phyloP scores from a whole-genome alignment of 2,888 invertebrate species.

The Agrotis ipsilon region DNA sequence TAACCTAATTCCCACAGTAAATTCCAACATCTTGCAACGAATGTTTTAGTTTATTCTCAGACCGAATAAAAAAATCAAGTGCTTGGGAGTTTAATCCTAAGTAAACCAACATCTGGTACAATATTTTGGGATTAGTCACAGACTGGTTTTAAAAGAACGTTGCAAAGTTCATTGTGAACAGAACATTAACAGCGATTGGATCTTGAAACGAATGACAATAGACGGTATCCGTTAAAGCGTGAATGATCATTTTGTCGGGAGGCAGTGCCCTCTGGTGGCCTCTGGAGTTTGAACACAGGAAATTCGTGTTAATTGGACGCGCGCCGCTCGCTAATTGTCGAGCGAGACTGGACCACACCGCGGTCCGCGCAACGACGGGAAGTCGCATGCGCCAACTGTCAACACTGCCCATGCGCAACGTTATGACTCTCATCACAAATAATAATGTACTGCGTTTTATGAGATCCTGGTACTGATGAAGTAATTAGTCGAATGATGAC shows the following conservation, averaged over 20 bases:
- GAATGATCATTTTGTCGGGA: constrained; percentile 70
- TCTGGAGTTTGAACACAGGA: constrained; percentile 85
- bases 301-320: constrained; percentile 88
- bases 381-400: constrained; percentile 75
- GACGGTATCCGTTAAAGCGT: constrained; percentile 65
- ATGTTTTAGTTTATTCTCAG: constrained; percentile 10
- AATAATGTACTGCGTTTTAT: constrained; percentile 29
- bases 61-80: constrained; percentile 22
- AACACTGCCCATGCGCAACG: constrained; percentile 63
- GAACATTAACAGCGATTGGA: constrained; percentile 50
- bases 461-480: constrained; percentile 40
- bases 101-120: constrained; percentile 21
- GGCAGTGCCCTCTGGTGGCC: constrained; percentile 80
- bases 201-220: constrained; percentile 64
- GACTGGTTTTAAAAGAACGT: constrained; percentile 11
- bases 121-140: constrained; percentile 28
- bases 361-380: constrained; percentile 72
- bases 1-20: constrained; percentile 53
- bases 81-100: background rate
- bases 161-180: constrained; percentile 36
- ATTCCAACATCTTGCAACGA: constrained; percentile 40
- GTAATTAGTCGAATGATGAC: constrained; percentile 46
- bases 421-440: constrained; percentile 54
- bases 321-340: constrained; percentile 85
- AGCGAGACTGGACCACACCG: constrained; percentile 82